Evolutionary conservation across 2,113 vertebrate genomes (phyloP), one percentile per base, ranked within the genome.

Genomic region (Phrynosoma platyrhinos): DNA sequence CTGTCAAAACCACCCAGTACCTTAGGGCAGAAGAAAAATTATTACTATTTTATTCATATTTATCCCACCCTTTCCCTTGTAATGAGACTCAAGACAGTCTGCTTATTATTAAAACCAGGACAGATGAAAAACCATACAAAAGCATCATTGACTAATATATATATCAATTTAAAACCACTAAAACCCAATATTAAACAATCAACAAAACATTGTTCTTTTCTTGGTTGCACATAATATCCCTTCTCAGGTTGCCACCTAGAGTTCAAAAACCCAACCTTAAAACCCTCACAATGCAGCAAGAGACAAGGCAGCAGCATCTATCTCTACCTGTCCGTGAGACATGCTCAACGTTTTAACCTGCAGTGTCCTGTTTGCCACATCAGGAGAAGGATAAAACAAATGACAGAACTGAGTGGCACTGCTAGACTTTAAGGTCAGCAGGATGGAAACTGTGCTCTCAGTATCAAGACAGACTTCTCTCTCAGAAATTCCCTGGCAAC

Each of bases 1-100:
- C 99, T 94, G 87, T 99, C 99, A 12, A 99, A 99, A 30, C 99
- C 99, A 71, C 98, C 98, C 92, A 98, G 97, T 18, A 99, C 98
- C 99, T 99, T 84, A 18, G 82, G 47, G 32, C 6, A 90, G 62
- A 87, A 87, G 27, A 66, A 0, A 1, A 1, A 76, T 5, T 9
- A 16, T 62, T 62, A 16, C 18, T 62, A 62, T 62, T 14, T 62
- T 18, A 18, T 14, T 62, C 1, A 18, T 62, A 62, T 62, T 62
- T 18, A 62, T 62, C 18, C 18, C 18, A 18, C 58, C 14, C 58
- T 16, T 62, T 62, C 13, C 58, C 58, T 12, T 16, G 18, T 18
- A 62, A 14, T 62, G 58, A 18, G 58, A 62, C 58, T 62, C 58
- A 62, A 62, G 58, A 62, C 58, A 62, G 14, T 18, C 14, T 4